Base-by-base conservation (phyloP, 2,797 vertebrate genomes). In the Artibeus jamaicensis region DNA sequence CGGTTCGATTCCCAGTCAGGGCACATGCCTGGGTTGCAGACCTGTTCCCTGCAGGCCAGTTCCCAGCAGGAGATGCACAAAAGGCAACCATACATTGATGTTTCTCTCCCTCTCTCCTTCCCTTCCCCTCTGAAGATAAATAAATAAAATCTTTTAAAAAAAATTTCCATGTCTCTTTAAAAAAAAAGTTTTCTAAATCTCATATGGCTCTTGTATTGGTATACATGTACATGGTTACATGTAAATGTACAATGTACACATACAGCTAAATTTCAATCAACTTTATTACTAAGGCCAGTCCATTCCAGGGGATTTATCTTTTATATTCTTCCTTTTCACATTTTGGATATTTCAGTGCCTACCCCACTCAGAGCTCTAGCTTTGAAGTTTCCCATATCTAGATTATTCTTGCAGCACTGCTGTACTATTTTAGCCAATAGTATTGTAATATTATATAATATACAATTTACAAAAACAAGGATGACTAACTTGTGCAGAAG, bases 391-490 rank as follows among this genome's bases (percentile, higher is more conserved):
- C 91, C 90, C 95, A 78, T 82, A 91, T 97, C 96, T 73, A 29
- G 0, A 97, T 97, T 96, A 94, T 97, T 74, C 26, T 5, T 97
- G 84, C 93, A 73, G n/a, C 12, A 32, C 79, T 95, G 96, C 96
- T 95, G 96, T 96, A 97, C 95, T n/a, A 82, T 95, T 26, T 24
- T 73, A 91, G 46, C 77, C 97, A 98, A 97, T 97, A 97, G 98
- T 98, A 96, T 98, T 97, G 57, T 59, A 59, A 98, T 97, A 98
- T 98, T 97, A 97, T 97, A 98, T 96, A 96, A 97, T 97, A 96
- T 97, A 98, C 11, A 39, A 97, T 98, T 96, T 98, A 93, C 93
- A 62, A 93, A 71, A 96, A 95, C 93, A 97, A 86, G 94, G 93
- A 71, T 93, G 55, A 96, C 59, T 96, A 0, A 46, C 26, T 9